phyloP scores from a whole-genome alignment of 2,113 vertebrate species.

The Trematocara variabile region DNA sequence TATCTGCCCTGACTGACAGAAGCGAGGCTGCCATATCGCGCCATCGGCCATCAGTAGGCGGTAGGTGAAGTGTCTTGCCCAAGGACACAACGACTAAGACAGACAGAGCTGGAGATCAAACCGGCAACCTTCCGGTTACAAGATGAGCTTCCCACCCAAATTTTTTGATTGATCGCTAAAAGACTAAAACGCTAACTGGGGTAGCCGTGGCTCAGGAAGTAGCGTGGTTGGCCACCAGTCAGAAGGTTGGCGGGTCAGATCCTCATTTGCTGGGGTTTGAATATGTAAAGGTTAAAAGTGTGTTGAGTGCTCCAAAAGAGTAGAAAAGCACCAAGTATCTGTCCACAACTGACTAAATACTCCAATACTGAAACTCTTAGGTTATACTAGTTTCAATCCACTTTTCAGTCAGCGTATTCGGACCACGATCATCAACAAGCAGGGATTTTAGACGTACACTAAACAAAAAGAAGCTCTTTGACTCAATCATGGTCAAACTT shows the following conservation, averaged over 20 bases:
- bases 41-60: accelerated
- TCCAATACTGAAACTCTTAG: neutral
- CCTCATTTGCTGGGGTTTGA: neutral
- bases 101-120: neutral
- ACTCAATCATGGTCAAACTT: neutral
- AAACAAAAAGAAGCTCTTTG: neutral
- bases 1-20: neutral
- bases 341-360: neutral
- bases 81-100: neutral
- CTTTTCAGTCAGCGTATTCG: neutral
- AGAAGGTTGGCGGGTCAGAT: neutral
- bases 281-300: neutral
- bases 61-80: neutral
- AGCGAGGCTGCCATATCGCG: accelerated
- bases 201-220: neutral
- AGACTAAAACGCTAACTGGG: neutral
- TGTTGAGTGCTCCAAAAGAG: neutral
- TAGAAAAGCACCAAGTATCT: neutral
- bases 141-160: neutral
- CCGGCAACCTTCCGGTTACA: neutral
- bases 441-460: neutral
- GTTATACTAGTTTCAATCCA: neutral
- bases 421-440: neutral
- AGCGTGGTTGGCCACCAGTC: neutral
- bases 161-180: neutral